Base-by-base conservation (phyloP, 2,797 vertebrate species). In the Heterohyrax brucei region DNA sequence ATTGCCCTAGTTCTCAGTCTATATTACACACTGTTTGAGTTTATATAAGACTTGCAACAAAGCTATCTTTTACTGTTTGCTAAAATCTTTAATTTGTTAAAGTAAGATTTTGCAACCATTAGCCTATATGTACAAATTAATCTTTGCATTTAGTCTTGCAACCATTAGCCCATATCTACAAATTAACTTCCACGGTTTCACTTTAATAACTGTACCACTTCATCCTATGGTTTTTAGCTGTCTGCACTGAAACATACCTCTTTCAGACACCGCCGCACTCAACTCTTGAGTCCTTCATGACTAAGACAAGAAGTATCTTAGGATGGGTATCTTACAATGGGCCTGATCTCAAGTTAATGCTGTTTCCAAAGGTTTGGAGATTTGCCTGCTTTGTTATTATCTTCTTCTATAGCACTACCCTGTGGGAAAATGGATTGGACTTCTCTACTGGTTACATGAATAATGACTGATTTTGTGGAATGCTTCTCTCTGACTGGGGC, bases 321-420 rank as follows among this genome's bases (percentile, higher is more conserved):
- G 14, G 18, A n/a, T n/a, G 13, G 14, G 5, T 26, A n/a, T 26
- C 30, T 8, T 10, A 24, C 30, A 50, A 13, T 28, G 61, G 22
- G 5, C 39, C 10, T 9, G 9, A 30, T 16, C 16, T 33, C 28
- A 80, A 26, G 30, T 22, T 53, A 56, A 14, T 4, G 10, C 46
- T 22, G 8, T 80, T 80, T 50, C 33, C 19, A 10, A 7, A 62
- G 1, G 14, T 56, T 28, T 33, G 18, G 21, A 68, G 66, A 75
- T 13, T 22, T 24, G 39, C 22, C 59, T 24, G 7, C 44, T 53
- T 44, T 39, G n/a, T 1, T 59, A 53, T 50, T 62, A 44, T 70
- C n/a, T 7, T 76, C 66, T 24, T 1, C 1, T 21, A 6, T 30
- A 2, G 53, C 2, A 0, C 18, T 13, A 18, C 10, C 7, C 18